Conservation (phyloP, 2,797 vertebrate genomes). For the Calcarius lapponicus region DNA sequence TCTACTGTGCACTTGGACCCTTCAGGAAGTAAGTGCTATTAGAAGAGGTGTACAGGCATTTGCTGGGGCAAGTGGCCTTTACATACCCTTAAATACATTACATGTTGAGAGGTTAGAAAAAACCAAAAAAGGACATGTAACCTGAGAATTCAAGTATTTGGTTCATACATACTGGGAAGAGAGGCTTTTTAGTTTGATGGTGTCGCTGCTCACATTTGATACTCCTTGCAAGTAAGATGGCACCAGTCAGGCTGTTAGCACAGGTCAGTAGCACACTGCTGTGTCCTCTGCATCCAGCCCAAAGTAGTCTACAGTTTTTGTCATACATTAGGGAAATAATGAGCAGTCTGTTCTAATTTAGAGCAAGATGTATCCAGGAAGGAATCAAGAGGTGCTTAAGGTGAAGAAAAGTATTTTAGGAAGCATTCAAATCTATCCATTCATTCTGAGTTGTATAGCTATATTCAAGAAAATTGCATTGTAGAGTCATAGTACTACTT, state of each 20-base stretch:
- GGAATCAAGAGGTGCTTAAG: background rate
- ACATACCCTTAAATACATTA: background rate
- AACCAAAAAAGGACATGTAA: background rate
- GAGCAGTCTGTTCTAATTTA: background rate
- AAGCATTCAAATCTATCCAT: background rate
- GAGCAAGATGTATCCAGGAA: background rate
- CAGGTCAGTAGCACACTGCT: background rate
- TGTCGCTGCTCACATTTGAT: background rate
- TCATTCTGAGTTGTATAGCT: background rate
- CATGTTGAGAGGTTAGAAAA: background rate
- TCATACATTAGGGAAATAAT: background rate
- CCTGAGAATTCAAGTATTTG: background rate
- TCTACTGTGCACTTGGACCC: background rate
- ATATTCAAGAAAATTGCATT: background rate
- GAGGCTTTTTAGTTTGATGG: background rate
- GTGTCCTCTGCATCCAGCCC: background rate
- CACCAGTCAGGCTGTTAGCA: background rate
- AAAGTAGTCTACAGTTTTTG: background rate
- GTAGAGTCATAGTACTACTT: background rate
- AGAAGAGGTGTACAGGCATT: background rate
- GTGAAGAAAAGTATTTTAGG: background rate
- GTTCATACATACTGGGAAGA: background rate
- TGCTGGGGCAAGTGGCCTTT: background rate
- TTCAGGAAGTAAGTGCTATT: background rate
- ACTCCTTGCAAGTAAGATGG: background rate